Percentiles rank a stretch among this genome's conserved stretches.
phyloP scores from a whole-genome alignment of 2,888 invertebrate species.

The Eretmocerus hayati region DNA sequence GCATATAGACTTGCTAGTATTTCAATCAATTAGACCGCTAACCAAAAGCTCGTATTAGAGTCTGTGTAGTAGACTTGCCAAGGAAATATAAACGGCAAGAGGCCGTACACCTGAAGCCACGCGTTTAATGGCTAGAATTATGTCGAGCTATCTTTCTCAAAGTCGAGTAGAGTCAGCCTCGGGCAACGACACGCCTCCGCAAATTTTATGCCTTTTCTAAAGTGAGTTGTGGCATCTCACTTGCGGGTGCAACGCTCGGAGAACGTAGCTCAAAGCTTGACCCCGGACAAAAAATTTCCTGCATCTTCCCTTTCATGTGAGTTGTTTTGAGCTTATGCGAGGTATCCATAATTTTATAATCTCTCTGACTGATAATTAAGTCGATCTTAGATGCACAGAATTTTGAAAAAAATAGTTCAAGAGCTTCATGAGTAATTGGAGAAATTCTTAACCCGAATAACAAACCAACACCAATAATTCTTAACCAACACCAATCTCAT shows the following conservation, averaged over 20 bases:
- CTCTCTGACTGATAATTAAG: no score
- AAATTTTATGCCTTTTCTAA: not conserved
- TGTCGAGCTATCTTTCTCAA: slow-evolving; percentile 11
- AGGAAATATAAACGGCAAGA: not conserved
- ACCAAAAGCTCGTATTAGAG: slow-evolving; percentile 11
- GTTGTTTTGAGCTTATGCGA: no score
- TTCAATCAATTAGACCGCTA: slow-evolving; percentile 17
- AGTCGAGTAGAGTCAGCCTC: not conserved
- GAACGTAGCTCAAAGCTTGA: no score
- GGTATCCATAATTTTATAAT: no score
- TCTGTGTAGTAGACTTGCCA: not conserved
- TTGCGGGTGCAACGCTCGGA: not conserved
- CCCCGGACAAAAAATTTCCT: no score
- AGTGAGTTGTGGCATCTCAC: slow-evolving; percentile 8
- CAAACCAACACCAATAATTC: no score
- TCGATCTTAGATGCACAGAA: no score
- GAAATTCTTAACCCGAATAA: no score
- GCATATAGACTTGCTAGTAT: slow-evolving; percentile 4
- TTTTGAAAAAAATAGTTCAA: no score
- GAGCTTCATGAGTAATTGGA: no score
- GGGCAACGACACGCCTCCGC: not conserved
- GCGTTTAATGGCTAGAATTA: slow-evolving; percentile 16
- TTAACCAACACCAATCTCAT: no score
- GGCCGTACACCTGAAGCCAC: not conserved
- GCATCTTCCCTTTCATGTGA: no score